Evolutionary conservation across 2,888 invertebrate genomes (phyloP).

Genomic region (Corbicula japonica): DNA sequence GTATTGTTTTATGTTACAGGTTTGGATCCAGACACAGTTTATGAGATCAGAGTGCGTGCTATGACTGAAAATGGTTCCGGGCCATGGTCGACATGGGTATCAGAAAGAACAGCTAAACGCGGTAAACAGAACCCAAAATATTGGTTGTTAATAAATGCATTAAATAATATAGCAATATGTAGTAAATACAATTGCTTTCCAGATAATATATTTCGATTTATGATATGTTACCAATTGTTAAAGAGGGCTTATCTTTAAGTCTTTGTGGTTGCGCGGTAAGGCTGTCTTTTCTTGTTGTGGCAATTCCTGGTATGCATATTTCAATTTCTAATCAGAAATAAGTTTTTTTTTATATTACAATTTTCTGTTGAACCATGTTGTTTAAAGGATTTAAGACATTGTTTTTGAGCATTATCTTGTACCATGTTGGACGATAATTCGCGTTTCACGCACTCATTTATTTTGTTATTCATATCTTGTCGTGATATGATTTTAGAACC

Average conservation of each 20-base stretch:
- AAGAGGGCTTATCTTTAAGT: not conserved
- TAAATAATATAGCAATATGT: too few relatives aligned
- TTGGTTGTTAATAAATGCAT: not conserved
- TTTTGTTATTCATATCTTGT: too few relatives aligned
- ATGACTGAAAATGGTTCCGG: slow-evolving; percentile 75
- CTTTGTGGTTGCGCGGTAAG: not conserved
- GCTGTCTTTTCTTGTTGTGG: not conserved
- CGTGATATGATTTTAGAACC: slow-evolving; percentile 48
- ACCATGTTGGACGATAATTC: too few relatives aligned
- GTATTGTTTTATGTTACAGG: slow-evolving; percentile 43
- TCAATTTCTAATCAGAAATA: too few relatives aligned
- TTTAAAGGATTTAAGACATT: too few relatives aligned
- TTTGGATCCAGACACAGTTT: slow-evolving; percentile 60
- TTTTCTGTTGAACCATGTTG: too few relatives aligned
- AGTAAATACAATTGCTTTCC: too few relatives aligned
- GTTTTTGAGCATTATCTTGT: too few relatives aligned
- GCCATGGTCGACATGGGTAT: slow-evolving; percentile 70
- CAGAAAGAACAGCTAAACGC: slow-evolving; percentile 50
- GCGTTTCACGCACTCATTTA: too few relatives aligned
- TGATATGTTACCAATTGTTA: too few relatives aligned
- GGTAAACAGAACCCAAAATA: slow-evolving; percentile 28
- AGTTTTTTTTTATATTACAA: too few relatives aligned
- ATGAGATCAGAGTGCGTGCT: slow-evolving; percentile 74
- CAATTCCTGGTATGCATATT: not conserved
- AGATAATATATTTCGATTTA: too few relatives aligned